phyloP scores from a whole-genome alignment of 37 sponge, comb jelly and placozoan species.

The Beroe ovata region DNA sequence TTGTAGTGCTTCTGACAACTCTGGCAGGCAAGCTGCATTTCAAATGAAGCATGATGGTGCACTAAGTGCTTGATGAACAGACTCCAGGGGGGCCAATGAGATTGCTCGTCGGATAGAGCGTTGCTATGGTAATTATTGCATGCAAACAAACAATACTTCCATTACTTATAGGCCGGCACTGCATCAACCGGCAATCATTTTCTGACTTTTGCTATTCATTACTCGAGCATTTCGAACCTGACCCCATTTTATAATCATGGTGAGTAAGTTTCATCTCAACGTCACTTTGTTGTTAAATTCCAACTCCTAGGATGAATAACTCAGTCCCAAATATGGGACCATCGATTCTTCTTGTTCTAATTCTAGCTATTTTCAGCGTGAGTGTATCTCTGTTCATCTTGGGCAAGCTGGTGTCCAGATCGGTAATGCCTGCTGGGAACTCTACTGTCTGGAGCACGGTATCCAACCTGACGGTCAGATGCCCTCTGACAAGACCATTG shows the following conservation, averaged over 20 bases:
- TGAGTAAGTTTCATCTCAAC: no score
- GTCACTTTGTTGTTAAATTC: no score
- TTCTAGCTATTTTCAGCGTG: constrained; percentile 61
- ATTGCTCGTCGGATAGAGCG: background rate
- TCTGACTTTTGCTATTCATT: constrained; percentile 63
- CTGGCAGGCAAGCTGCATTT: background rate
- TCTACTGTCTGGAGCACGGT: constrained; percentile 73
- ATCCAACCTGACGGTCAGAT: constrained; percentile 70
- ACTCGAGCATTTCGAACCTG: constrained; percentile 44
- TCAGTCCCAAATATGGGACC: no score
- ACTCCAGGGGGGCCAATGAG: background rate
- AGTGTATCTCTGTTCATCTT: constrained; percentile 71
- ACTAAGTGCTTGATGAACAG: background rate
- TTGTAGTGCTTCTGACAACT: background rate
- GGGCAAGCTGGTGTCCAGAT: constrained; percentile 90
- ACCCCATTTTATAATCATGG: constrained; percentile 5
- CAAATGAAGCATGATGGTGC: background rate
- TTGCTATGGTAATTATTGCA: constrained; percentile 58
- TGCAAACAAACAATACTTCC: constrained; percentile 40
- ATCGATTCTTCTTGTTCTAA: no score
- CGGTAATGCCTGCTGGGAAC: constrained; percentile 76
- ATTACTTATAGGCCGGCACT: background rate
- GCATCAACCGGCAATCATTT: background rate
- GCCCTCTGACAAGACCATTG: constrained; percentile 70
- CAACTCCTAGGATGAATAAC: no score